Conservation (phyloP, 2,113 vertebrate genomes). For the Dunckerocampus dactyliophorus region DNA sequence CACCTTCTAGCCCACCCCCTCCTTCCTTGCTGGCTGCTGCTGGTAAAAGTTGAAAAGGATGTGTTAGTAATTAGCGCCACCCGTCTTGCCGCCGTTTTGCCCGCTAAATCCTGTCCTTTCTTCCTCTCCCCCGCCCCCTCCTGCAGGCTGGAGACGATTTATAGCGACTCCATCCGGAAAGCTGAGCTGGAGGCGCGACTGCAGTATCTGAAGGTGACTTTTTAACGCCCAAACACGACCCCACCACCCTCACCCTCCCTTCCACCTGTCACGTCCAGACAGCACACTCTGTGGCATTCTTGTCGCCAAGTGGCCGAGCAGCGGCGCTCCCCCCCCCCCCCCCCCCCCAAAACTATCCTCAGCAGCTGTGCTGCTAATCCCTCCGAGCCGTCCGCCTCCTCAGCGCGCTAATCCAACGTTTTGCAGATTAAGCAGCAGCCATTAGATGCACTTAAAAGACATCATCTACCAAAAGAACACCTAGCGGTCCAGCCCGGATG, state of each 20-base stretch:
- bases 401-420: constrained; percentile 26
- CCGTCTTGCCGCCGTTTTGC: neutral
- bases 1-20: neutral
- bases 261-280: constrained; percentile 56
- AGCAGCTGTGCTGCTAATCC: constrained; percentile 60
- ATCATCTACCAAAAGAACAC: neutral
- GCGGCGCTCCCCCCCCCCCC: constrained; percentile 13
- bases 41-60: constrained; percentile 53
- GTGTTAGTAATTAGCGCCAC: constrained; percentile 25
- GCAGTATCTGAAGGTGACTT: constrained; percentile 89
- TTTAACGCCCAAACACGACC: constrained; percentile 11
- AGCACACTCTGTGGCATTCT: constrained; percentile 32
- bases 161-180: constrained; percentile 84
- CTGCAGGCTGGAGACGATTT: constrained; percentile 85
- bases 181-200: constrained; percentile 89
- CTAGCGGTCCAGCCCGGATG: neutral
- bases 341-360: constrained; percentile 19
- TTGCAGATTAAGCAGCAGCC: constrained; percentile 31
- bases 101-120: neutral
- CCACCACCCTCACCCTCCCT: constrained; percentile 15
- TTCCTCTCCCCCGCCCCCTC: constrained; percentile 4
- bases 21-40: constrained; percentile 4
- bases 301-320: constrained; percentile 32
- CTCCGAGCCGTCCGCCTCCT: constrained; percentile 9
- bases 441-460: neutral